Base-by-base conservation (phyloP, 2,113 vertebrate species). In the Mobula hypostoma region DNA sequence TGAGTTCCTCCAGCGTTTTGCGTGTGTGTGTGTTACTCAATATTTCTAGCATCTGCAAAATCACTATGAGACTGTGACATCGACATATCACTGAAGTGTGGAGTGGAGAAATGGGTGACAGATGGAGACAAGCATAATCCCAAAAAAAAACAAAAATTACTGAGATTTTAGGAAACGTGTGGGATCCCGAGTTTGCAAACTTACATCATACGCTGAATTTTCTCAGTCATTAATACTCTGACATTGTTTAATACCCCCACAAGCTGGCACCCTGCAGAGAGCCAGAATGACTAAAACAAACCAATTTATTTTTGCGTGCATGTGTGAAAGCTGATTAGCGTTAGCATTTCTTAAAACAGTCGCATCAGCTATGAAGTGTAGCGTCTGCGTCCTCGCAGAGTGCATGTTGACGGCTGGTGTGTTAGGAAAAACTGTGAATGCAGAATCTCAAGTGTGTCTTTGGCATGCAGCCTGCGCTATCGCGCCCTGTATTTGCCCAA, bases 221-320 rank as follows among this genome's bases (percentile, higher is more conserved):
- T n/a, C 58, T 29, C 83, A 88, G 61, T 7, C 83, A 63, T 63
- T n/a, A 63, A 88, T 88, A 63, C n/a, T 88, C 27, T 88, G 83
- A 63, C 29, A 88, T n/a, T 29, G 83, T 63, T 63, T 56, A 88
- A 61, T 63, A 58, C 58, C 5, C 27, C 21, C 58, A 63, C 11
- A 61, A 27, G 56, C 12, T 88, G 83, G 27, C 1, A 27, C 14
- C 27, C 61, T 88, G 58, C 29, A 29, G 29, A n/a, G 58, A 88
- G 58, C 82, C 82, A 85, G 82, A 85, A 85, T 58, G 40, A 85
- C 48, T 88, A 32, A 90, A 90, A n/a, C 58, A 32, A 90, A 63
- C 29, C 14, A 19, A 66, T 90, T 68, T 90, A 90, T 90, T 90
- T 90, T 66, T 88, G 83, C 63, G 83, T 90, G 85, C 2, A 15